A percentile compares a stretch with the other conserved stretches of the same genome.
These are phyloP conservation scores for Druceiella hillmani DNA, from an alignment of 2,888 invertebrate genomes.

Conservation along the genomic window DNA sequence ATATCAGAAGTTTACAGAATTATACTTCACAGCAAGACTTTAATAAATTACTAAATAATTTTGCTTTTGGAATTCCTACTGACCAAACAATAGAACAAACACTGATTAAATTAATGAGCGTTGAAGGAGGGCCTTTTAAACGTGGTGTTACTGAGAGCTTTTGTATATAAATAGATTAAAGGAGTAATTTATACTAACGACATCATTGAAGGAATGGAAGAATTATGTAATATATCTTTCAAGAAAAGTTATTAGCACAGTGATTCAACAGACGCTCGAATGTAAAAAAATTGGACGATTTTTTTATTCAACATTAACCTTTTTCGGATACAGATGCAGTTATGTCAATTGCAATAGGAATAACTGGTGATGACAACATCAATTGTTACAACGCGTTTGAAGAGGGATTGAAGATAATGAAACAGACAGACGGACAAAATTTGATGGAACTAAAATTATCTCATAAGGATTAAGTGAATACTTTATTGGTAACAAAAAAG, in stretches of 20 bases:
- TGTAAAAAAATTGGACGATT: too few relatives aligned
- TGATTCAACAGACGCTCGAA: conserved; percentile 19
- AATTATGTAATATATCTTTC: conserved; percentile 20
- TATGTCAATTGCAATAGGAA: conserved; percentile 12
- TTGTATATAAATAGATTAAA: conserved; percentile 16
- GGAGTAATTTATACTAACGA: conserved; percentile 21
- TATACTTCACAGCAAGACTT: conserved; percentile 17
- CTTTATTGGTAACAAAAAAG: conserved; percentile 13
- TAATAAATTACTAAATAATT: conserved; percentile 19
- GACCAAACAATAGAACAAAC: conserved; percentile 24
- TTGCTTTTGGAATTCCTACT: conserved; percentile 21
- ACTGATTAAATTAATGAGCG: too few relatives aligned
- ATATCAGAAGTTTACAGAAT: conserved; percentile 16
- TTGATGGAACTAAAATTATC: conserved; percentile 9
- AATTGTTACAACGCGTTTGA: conserved; percentile 16
- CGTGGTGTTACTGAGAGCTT: conserved; percentile 19
- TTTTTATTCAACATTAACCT: conserved; percentile 22
- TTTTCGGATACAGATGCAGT: conserved; percentile 14
- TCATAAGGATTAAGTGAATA: conserved; percentile 12
- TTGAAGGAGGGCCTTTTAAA: conserved; percentile 19
- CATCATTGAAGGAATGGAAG: conserved; percentile 21
- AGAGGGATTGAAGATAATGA: conserved; percentile 12
- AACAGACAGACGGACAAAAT: conserved; percentile 8
- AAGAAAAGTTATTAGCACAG: conserved; percentile 9
- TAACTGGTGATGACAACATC: conserved; percentile 10